Evolutionary conservation across 2,888 invertebrate genomes (phyloP).

Genomic region (Embidobia sp.): DNA sequence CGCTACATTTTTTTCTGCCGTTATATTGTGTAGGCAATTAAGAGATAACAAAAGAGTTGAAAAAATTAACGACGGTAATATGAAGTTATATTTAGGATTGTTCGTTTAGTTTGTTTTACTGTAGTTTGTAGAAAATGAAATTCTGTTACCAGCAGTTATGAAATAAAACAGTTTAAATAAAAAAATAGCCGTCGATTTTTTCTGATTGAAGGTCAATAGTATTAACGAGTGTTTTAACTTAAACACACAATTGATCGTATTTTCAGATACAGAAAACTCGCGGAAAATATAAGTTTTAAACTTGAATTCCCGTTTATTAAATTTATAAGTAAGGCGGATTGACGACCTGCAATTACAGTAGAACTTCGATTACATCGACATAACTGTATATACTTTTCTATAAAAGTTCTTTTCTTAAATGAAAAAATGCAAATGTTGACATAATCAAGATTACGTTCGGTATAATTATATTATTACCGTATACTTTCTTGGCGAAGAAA

Average conservation of each 20-base stretch:
- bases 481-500: conserved; percentile 12
- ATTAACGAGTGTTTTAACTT: too few relatives aligned
- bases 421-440: conserved; percentile 40
- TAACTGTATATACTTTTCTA: conserved; percentile 30
- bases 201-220: too few relatives aligned
- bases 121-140: too few relatives aligned
- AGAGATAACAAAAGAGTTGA: conserved; percentile 39
- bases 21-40: conserved; percentile 20
- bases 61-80: conserved; percentile 22
- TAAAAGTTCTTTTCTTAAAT: conserved; percentile 22
- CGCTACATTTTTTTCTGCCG: conserved; percentile 28
- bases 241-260: not conserved
- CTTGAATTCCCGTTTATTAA: not conserved
- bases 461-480: conserved; percentile 38
- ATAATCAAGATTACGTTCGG: conserved; percentile 41
- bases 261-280: not conserved
- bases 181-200: too few relatives aligned
- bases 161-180: too few relatives aligned
- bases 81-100: conserved; percentile 16
- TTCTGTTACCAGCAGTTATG: too few relatives aligned
- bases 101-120: not conserved
- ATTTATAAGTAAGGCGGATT: conserved; percentile 10
- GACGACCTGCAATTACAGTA: conserved; percentile 33
- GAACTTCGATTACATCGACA: conserved; percentile 33
- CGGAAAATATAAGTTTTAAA: conserved; percentile 13